Evolutionary conservation across 2,888 invertebrate genomes (phyloP).

Genomic region (Cylloceria caligata): DNA sequence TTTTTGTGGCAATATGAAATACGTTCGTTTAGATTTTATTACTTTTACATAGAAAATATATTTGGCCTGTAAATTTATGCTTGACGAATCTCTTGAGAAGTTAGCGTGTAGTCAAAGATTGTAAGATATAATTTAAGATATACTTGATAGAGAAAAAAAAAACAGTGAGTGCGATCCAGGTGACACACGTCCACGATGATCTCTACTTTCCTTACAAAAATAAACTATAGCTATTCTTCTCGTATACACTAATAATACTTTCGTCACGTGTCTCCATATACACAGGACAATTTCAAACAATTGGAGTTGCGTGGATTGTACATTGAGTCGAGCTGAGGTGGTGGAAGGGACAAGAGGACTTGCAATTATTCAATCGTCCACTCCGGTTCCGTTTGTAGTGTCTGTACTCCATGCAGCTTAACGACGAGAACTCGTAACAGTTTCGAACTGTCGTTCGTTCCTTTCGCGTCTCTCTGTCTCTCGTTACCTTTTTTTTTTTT

Average conservation of each 20-base stretch:
- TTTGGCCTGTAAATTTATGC: no score
- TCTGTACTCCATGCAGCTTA: conserved; percentile 66
- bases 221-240: background rate
- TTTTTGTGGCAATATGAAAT: no score
- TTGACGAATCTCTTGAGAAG: no score
- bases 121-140: background rate
- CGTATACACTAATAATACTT: conserved; percentile 4
- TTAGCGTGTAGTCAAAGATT: no score
- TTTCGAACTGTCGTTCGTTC: conserved; percentile 56
- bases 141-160: no score
- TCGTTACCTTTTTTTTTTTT: conserved; percentile 18
- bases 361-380: conserved; percentile 83
- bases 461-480: conserved; percentile 23
- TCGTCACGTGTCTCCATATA: conserved; percentile 35
- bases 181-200: background rate
- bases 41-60: no score
- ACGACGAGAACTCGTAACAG: conserved; percentile 63
- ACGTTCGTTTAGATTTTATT: no score
- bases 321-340: conserved; percentile 54
- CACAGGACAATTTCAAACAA: conserved; percentile 76
- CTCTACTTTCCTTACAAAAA: conserved; percentile 16
- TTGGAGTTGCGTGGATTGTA: conserved; percentile 74
- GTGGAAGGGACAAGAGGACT: conserved; percentile 67
- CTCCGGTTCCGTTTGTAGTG: conserved; percentile 72
- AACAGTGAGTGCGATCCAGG: background rate